These are phyloP conservation scores for Channa maculata DNA, from an alignment of 2,113 vertebrate genomes.

Conservation along the genomic window DNA sequence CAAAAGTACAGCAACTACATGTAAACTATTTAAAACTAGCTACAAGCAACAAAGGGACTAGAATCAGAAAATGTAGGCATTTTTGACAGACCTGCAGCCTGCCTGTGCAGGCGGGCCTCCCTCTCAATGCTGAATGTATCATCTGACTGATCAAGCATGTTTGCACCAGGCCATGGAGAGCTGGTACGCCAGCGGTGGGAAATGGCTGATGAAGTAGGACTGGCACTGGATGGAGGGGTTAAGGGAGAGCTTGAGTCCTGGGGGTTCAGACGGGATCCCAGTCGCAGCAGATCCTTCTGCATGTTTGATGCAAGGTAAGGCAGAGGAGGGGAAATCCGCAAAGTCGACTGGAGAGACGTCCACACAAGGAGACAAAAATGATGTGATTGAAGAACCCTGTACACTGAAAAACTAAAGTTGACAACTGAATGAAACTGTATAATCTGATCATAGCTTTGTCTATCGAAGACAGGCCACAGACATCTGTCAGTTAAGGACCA, in stretches of 20 bases:
- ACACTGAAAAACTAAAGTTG: background rate
- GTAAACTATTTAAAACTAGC: too few species aligned
- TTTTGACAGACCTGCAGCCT: slow-evolving; percentile 89
- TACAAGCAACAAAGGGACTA: too few species aligned
- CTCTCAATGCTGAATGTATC: slow-evolving; percentile 96
- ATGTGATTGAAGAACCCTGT: too few species aligned
- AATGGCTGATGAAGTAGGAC: slow-evolving; percentile 81
- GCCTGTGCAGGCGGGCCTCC: slow-evolving; percentile 95
- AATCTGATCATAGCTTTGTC: too few species aligned
- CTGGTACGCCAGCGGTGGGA: slow-evolving; percentile 93
- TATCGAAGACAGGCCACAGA: too few species aligned
- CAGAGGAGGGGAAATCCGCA: slow-evolving; percentile 95
- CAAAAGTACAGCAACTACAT: background rate
- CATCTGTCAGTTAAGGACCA: too few species aligned
- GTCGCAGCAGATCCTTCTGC: slow-evolving; percentile 90
- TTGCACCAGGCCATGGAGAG: slow-evolving; percentile 92
- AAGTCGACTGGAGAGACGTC: slow-evolving; percentile 85
- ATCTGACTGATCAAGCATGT: slow-evolving; percentile 90
- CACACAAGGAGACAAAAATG: background rate
- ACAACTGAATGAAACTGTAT: background rate
- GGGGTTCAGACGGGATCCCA: slow-evolving; percentile 89
- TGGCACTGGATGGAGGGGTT: slow-evolving; percentile 84
- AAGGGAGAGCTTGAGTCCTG: slow-evolving; percentile 87
- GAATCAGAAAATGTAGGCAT: too few species aligned
- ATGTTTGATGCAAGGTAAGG: slow-evolving; percentile 90